Conservation (phyloP, 2,113 vertebrate genomes). For the Aramus guarauna region DNA sequence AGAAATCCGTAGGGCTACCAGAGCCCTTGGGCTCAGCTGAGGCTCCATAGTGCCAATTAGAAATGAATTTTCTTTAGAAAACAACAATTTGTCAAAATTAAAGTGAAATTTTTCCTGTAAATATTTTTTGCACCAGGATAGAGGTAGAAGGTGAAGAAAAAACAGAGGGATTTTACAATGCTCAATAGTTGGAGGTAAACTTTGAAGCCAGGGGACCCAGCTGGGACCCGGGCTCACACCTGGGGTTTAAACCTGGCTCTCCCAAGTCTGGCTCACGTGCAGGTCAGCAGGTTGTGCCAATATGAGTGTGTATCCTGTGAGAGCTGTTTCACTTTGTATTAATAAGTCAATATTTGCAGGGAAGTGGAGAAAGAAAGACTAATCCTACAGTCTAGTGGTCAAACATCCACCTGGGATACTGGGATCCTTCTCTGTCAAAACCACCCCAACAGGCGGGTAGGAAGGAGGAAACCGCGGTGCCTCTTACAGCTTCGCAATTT, state of each 20-base stretch:
- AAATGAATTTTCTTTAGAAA: not conserved
- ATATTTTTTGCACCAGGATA: not conserved
- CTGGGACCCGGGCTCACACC: not conserved
- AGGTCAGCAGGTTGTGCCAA: not conserved
- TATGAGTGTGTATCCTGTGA: not conserved
- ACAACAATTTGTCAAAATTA: not conserved
- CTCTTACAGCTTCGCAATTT: not conserved
- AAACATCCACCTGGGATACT: slow-evolving; percentile 6
- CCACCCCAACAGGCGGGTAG: not conserved
- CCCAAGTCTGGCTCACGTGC: not conserved
- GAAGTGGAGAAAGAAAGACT: not conserved
- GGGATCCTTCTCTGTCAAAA: not conserved
- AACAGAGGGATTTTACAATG: not conserved
- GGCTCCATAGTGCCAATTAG: not conserved
- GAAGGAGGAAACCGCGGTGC: not conserved
- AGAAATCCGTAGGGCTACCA: not conserved
- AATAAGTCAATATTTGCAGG: slow-evolving; percentile 44
- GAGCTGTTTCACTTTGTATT: slow-evolving; percentile 1
- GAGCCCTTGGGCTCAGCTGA: not conserved
- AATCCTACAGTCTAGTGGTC: slow-evolving; percentile 24
- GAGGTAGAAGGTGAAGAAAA: not conserved
- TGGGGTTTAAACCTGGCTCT: not conserved
- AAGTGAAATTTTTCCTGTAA: not conserved
- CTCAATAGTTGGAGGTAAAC: not conserved
- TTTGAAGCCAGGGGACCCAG: not conserved